Evolutionary conservation across 35 echinoderm and acorn worm genomes (phyloP), one percentile per base, ranked within the genome.

Genomic region (Chiridota heheva): DNA sequence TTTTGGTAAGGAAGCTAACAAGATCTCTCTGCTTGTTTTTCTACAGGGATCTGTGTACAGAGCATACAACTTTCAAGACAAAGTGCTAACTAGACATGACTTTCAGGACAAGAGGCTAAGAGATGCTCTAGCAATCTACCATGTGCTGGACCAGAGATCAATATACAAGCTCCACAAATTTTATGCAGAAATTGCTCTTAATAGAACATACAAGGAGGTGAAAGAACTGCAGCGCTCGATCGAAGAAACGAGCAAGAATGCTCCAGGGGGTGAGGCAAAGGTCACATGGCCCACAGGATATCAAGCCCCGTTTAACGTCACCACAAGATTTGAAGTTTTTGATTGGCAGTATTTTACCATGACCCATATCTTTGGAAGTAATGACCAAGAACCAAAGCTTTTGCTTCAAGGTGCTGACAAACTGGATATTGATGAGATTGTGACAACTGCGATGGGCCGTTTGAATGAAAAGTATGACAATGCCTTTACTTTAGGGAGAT

Each of bases 291-390:
- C 95, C 15, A 88, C 81, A 2, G 95, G 95, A 33, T 71, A 57
- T 31, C 80, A 81, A 24, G 69, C 75, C 7, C 84, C 95, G 17
- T 98, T 80, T 37, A 98, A 98, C 20, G 45, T 85, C 8, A 84
- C 85, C 8, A 78, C 88, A 41, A 42, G 88, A 4, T 98, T 91
- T 66, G 95, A 98, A 36, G 73, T 98, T 5, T 85, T 98, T 63
- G 86, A 63, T 7, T 98, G 95, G 95, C 84, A 98, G 45, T 98
- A 98, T 65, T 98, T 98, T 70, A 91, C 89, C 35, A 91, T 87
- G 89, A 97, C 94, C 0, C 94, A 97, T 47, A 56, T 97, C 20
- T 97, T 77, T 72, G 95, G 82, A 29, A 71, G 44, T 6, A 80
- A 61, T 5, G 95, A 98, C 45, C 48, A 63, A 6, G 85, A 98